Base-by-base conservation (phyloP, 2,888 invertebrate genomes). In the Pristionchus maxplancki region DNA sequence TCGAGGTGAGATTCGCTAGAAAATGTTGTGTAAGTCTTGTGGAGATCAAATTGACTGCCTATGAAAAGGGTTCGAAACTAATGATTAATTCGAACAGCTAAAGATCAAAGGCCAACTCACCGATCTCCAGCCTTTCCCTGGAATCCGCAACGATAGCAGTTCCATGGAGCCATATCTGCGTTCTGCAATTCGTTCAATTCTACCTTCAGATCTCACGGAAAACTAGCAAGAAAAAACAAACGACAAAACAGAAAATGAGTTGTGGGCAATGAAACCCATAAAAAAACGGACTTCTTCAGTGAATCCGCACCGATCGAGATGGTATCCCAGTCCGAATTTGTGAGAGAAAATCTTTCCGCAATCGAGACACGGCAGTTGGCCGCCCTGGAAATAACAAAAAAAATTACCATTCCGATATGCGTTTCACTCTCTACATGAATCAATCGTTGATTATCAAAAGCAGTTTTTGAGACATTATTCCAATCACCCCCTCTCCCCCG, bases 251-350 rank as follows among this genome's bases (percentile, higher is more conserved):
- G n/a, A n/a, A n/a, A n/a, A n/a, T n/a, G n/a, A n/a, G n/a, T n/a
- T n/a, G n/a, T n/a, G n/a, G n/a, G n/a, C 31, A 74, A n/a, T 48
- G 64, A 64, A 64, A n/a, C 28, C 64, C 64, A 64, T 1, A 64
- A 24, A n/a, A 24, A 28, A 40, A 40, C 71, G 1, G 1, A 85
- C 85, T 20, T 85, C 85, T 3, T 40, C 85, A 1, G 85, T 48
- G 85, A 64, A 85, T 85, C 85, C 85, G 31, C 85, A 85, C 13
- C 85, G 53, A 64, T 85, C 64, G 64, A 85, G 62, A 28, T 85
- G 85, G 28, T 85, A 85, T 11, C 9, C 44, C 0, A 85, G 64
- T 2, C 85, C 85, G 64, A 20, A 85, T 8, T 64, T 62, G 44
- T 85, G 85, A 20, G 8, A 40, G 85, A 85, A 85, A 4, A 64